Evolutionary conservation across 2,888 invertebrate genomes (phyloP).

Genomic region (Dicyrtomina minuta): DNA sequence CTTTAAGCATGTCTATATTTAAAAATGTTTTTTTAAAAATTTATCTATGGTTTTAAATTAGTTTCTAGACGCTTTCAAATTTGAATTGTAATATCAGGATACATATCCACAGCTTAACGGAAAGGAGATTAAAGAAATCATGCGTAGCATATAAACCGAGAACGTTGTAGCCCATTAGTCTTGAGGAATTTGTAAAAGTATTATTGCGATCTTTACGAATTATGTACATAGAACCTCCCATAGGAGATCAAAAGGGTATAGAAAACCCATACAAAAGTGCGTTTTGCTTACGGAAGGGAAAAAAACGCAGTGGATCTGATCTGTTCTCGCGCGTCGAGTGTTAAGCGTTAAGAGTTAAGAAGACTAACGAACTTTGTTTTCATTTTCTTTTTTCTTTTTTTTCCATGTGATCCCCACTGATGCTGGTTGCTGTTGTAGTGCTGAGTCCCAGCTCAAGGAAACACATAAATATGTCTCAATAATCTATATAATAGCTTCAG

Average conservation of each 20-base stretch:
- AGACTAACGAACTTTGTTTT: no score
- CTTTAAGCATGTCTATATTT: no score
- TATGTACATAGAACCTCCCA: no score
- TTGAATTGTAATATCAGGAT: no score
- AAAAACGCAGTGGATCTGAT: not conserved
- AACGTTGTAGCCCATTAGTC: not conserved
- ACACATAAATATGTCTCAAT: slow-evolving; percentile 45
- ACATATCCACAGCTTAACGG: no score
- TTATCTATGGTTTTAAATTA: no score
- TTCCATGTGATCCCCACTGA: not conserved
- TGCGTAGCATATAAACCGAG: slow-evolving; percentile 14
- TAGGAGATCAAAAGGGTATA: no score
- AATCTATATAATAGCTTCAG: slow-evolving; percentile 36
- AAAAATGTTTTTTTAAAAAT: no score
- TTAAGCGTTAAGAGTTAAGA: no score
- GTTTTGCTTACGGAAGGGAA: not conserved
- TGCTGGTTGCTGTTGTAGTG: not conserved
- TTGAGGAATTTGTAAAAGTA: not conserved
- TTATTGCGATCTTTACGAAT: no score
- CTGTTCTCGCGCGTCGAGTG: not conserved
- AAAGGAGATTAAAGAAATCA: slow-evolving; percentile 27
- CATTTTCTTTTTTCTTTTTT: not conserved
- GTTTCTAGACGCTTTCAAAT: no score
- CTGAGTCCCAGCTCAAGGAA: slow-evolving; percentile 13
- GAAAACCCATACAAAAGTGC: no score